phyloP scores from a whole-genome alignment of 1,140 invertebrate species.

The Drosophila paulistorum region DNA sequence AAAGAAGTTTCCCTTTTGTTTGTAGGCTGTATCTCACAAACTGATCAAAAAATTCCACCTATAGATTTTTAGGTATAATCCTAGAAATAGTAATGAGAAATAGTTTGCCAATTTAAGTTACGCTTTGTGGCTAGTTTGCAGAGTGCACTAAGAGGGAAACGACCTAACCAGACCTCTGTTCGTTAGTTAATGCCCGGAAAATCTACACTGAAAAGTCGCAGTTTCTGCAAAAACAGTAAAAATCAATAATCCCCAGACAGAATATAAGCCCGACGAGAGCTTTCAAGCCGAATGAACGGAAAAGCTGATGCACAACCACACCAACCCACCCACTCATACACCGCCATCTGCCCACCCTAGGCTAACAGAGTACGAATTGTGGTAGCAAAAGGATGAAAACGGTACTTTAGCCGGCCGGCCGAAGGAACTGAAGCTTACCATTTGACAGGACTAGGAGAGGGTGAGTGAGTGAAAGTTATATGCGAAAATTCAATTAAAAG shows the following conservation, averaged over 20 bases:
- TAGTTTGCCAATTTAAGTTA: constrained; percentile 3
- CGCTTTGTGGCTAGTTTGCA: background rate
- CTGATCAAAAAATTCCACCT: constrained; percentile 31
- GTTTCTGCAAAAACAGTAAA: constrained; percentile 49
- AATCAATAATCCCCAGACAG: constrained; percentile 64
- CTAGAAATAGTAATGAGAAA: constrained; percentile 4
- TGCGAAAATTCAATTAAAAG: constrained; percentile 16
- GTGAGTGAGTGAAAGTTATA: constrained; percentile 32
- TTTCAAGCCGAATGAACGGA: constrained; percentile 39
- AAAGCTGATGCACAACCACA: constrained; percentile 12
- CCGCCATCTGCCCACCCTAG: background rate
- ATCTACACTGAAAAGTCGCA: constrained; percentile 44
- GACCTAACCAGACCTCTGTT: constrained; percentile 39
- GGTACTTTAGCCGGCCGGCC: background rate
- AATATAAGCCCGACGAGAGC: constrained; percentile 36
- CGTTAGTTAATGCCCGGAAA: constrained; percentile 52
- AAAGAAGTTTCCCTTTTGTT: background rate
- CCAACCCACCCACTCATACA: background rate
- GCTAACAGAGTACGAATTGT: constrained; percentile 7
- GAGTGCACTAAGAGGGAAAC: background rate
- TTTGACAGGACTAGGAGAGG: background rate
- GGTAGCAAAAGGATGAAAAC: background rate
- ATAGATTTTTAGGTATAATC: constrained; percentile 25
- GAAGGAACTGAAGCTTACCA: background rate
- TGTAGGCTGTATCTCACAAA: constrained; percentile 16